Evolutionary conservation across 2,797 vertebrate genomes (phyloP), one percentile per base, ranked within the genome.

Genomic region (Coreius guichenoti): DNA sequence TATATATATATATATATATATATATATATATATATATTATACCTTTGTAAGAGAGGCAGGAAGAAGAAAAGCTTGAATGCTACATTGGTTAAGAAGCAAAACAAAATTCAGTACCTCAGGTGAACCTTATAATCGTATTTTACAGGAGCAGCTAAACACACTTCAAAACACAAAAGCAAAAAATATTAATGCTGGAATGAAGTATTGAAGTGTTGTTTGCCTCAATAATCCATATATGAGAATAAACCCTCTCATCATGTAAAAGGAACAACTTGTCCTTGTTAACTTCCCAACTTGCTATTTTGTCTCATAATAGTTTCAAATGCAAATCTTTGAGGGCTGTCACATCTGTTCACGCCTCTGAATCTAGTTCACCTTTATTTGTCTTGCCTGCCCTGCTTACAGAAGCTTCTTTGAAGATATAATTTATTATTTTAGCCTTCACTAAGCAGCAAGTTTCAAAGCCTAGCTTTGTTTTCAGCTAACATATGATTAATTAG

Each of bases 401-500:
- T 82, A 51, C 74, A 85, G 76, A 54, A 39, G 58, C 45, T 70
- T 82, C 76, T 67, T 80, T 65, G 21, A 85, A 80, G 73, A 77
- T 84, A 74, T 85, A 68, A 75, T 79, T 87, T 81, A 84, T 77
- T 85, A 43, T 31, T 67, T 81, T 85, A 77, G 63, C 65, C 82
- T 87, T 85, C 82, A 70, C 43, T 84, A 84, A 84, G 72, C 78
- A 84, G 82, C 78, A 58, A 78, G 74, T 78, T 77, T 84, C 73
- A 84, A 78, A 78, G 36, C 74, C 36, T 65, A 51, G 39, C 17
- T 87, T 77, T 81, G 58, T 80, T 87, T 81, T 85, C 19, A 13
- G 78, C 63, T 63, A 81, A 77, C 82, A 65, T 77, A 77, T 81
- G 43, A 87, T 85, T 82, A 81, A 87, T 87, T 81, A 77, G 73